Conservation (phyloP, 2,888 invertebrate genomes). For the Drosophila paranaensis region DNA sequence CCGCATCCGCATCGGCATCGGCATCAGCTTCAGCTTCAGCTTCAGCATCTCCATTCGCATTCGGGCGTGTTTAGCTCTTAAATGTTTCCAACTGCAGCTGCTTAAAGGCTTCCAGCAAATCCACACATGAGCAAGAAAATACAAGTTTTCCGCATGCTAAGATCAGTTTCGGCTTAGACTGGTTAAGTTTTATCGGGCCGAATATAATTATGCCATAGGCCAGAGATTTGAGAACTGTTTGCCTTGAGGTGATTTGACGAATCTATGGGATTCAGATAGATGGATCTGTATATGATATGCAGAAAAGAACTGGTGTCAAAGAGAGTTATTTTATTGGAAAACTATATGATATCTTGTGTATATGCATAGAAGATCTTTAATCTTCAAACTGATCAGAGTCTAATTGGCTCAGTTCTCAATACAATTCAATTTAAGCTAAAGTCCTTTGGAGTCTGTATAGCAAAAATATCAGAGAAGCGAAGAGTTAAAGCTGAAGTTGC, state of each 20-base stretch:
- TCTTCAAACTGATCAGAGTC: background rate
- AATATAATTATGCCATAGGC: background rate
- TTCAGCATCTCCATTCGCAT: constrained; percentile 1
- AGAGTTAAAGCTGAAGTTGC: constrained; percentile 19
- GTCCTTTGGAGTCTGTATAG: background rate
- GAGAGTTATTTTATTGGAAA: too few relatives aligned
- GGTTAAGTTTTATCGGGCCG: too few relatives aligned
- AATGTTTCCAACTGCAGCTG: constrained; percentile 19
- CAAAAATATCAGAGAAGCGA: constrained; percentile 13
- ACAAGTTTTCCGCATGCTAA: background rate
- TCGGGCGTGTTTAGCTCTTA: constrained; percentile 53
- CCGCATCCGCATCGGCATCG: constrained; percentile 12
- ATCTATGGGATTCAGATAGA: too few relatives aligned
- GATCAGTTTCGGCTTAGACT: background rate
- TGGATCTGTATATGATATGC: too few relatives aligned
- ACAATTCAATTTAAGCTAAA: constrained; percentile 36
- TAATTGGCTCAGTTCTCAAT: constrained; percentile 14
- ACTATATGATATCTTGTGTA: too few relatives aligned
- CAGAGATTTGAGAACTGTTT: too few relatives aligned
- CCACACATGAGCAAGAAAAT: background rate
- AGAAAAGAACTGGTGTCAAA: too few relatives aligned
- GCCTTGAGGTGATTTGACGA: too few relatives aligned
- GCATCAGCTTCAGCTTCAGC: constrained; percentile 6
- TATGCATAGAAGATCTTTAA: background rate
- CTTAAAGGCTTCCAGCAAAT: constrained; percentile 6